Evolutionary conservation across 2,113 vertebrate species (phyloP), one percentile per base, ranked within the genome.

Genomic region (Burhinus oedicnemus): DNA sequence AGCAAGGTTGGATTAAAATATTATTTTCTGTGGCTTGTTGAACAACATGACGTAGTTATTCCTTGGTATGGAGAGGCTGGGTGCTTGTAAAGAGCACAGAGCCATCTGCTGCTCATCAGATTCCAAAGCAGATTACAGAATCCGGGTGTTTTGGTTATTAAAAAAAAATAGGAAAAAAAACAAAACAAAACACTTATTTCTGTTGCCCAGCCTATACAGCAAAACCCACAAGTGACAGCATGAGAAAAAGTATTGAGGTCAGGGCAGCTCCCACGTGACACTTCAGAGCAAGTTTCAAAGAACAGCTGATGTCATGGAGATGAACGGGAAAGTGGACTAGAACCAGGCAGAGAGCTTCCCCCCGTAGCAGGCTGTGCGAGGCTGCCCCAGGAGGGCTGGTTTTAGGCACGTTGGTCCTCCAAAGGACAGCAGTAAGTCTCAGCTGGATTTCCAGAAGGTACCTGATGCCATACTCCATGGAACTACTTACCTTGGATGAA

Each of bases 51-150:
- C 76, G 66, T n/a, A 8, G 93, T 94, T 94, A 94, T 93, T 98
- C 96, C 97, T 74, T 44, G 82, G 88, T 20, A 23, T 6, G 89
- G 93, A 97, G 71, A 51, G 97, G 96, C 97, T 72, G 96, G 97
- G 96, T 86, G 97, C 96, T 94, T 62, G 87, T 83, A 49, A 66
- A 96, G 96, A 97, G 97, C 97, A 82, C 74, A 1, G 54, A 95
- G 96, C 95, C 97, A 97, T 96, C 98, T 98, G 98, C 97, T 97
- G 98, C 97, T 98, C 93, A 61, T 97, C 97, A 96, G 62, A 36
- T 32, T 61, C 98, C 98, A 79, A 98, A 98, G 98, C 93, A 97
- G 90, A 97, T 97, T 96, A 98, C 97, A 96, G 87, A 95, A 91
- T 14, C 26, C 0, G 17, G 23, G 80, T 11, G 70, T 2, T 52